phyloP scores from a whole-genome alignment of 2,113 vertebrate genomes.

The Mixornis gularis region DNA sequence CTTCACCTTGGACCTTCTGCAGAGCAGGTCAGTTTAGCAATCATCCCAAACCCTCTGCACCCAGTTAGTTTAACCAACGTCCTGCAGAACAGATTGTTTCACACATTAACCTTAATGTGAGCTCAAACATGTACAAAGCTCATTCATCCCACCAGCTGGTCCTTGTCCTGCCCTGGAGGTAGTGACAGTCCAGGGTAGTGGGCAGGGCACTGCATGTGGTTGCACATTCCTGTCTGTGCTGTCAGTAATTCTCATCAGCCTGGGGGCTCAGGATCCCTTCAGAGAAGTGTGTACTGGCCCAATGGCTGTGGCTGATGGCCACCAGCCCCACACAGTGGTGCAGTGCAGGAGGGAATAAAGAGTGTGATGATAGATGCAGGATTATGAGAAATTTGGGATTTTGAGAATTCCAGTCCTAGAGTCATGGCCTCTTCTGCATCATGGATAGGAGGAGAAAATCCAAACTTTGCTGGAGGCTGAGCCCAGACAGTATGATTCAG shows the following conservation, averaged over 20 bases:
- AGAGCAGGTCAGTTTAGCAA: background rate
- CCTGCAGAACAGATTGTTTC: background rate
- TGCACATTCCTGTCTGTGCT: background rate
- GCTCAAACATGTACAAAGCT: background rate
- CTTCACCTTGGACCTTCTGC: background rate
- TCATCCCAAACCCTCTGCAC: background rate
- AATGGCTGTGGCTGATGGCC: background rate
- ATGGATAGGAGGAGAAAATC: background rate
- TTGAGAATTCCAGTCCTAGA: background rate
- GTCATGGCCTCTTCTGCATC: background rate
- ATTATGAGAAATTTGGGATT: background rate
- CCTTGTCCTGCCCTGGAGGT: background rate
- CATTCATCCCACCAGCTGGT: background rate
- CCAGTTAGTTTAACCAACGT: background rate
- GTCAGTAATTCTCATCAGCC: background rate
- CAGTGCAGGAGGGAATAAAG: background rate
- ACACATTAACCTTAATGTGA: background rate
- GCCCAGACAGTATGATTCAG: background rate
- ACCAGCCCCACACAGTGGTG: background rate
- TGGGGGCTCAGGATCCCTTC: accelerated
- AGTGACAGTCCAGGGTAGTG: accelerated
- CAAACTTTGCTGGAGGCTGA: background rate
- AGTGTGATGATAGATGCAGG: accelerated
- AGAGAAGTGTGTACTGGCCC: background rate
- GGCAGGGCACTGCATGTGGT: background rate